Base-by-base conservation (phyloP, 2,888 invertebrate genomes). In the Lumbricus terrestris region DNA sequence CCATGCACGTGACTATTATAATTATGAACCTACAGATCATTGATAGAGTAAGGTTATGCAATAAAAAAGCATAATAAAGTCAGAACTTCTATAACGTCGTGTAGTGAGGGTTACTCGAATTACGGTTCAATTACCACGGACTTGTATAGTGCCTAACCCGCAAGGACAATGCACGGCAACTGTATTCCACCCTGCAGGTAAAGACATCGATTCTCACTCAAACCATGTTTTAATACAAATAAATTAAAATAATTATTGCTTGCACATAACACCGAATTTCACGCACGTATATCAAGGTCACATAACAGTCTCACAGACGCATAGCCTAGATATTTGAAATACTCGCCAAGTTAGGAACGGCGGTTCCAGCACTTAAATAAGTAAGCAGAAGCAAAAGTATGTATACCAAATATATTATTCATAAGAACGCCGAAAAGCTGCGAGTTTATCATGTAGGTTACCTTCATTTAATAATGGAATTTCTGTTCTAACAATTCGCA, bases 401-500 rank as follows among this genome's bases (percentile, higher is more conserved):
- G 47, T 20, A n/a, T 6, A 40, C 15, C 3, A 16, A n/a, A n/a
- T n/a, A 8, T n/a, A 69, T 69, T n/a, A 69, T 69, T 69, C 29
- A 29, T n/a, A n/a, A 69, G n/a, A 69, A n/a, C n/a, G 16, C 8
- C 11, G 29, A 11, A n/a, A 69, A n/a, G 29, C 69, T n/a, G 47
- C 47, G 15, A 47, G 23, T 47, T 40, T 47, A 47, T 47, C 20
- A 47, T 20, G 47, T 47, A 20, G 47, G 20, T 47, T 18, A 47
- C 47, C 5, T 18, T 47, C 47, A 47, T 42, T 47, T 47, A 47
- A 47, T 47, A n/a, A 69, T n/a, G n/a, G n/a, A 69, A 69, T 69
- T 69, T 69, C 69, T 85, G 34, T 16, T 85, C 33, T 23, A 16
- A 34, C 20, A n/a, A 85, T 90, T 90, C 34, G 92, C 92, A 82